These are phyloP conservation scores for Odontesthes bonariensis DNA, from an alignment of 2,113 vertebrate genomes.

Conservation along the genomic window DNA sequence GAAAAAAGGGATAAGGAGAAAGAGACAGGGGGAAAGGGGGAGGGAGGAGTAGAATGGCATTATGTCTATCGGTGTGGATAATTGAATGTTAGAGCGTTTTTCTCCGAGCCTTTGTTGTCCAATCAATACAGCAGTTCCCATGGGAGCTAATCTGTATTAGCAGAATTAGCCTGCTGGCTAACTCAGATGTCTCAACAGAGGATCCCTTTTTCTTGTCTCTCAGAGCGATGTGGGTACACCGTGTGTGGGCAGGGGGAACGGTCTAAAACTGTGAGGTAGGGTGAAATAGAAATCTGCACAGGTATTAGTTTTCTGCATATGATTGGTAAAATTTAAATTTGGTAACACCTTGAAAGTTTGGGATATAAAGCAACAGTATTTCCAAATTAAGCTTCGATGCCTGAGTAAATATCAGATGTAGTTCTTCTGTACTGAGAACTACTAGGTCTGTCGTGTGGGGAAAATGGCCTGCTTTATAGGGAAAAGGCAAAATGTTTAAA, in stretches of 20 bases:
- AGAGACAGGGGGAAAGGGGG: constrained; percentile 1
- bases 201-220: constrained; percentile 17
- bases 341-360: neutral
- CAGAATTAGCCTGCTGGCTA: constrained; percentile 83
- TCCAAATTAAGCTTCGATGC: too few species aligned
- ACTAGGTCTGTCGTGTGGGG: neutral
- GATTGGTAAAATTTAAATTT: neutral
- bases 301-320: neutral
- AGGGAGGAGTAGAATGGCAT: constrained; percentile 72
- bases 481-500: constrained; percentile 31
- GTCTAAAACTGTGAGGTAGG: neutral
- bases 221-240: constrained; percentile 31
- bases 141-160: constrained; percentile 86
- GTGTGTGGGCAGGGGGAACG: neutral
- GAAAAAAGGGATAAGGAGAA: constrained; percentile 49
- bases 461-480: constrained; percentile 4
- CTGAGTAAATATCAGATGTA: neutral
- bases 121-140: constrained; percentile 82
- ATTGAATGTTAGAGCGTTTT: constrained; percentile 85
- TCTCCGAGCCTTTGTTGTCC: constrained; percentile 84
- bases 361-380: too few species aligned
- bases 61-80: constrained; percentile 85
- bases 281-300: constrained; percentile 1
- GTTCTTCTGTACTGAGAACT: accelerated
- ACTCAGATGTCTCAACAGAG: constrained; percentile 78